Conservation (phyloP, 2,113 vertebrate species). For the Hippocampus comes region DNA sequence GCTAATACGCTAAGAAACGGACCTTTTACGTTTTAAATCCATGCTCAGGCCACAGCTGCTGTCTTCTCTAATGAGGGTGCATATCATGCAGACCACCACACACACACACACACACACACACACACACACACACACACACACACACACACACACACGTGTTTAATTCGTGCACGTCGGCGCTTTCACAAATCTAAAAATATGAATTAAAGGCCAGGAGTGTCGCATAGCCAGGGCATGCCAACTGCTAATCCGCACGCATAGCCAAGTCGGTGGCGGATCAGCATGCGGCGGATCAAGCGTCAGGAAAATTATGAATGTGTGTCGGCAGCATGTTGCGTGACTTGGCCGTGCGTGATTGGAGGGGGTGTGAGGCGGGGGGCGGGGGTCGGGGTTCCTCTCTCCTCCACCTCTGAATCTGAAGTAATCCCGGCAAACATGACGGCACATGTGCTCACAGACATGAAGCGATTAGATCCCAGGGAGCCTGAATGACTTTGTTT, state of each 20-base stretch:
- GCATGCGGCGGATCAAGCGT: constrained; percentile 52
- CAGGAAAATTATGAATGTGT: constrained; percentile 61
- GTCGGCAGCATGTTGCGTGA: constrained; percentile 37
- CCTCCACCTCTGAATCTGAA: constrained; percentile 27
- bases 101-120: background rate
- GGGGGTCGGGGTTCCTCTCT: constrained; percentile 18
- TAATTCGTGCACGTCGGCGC: constrained; percentile 25
- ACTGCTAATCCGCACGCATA: constrained; percentile 47
- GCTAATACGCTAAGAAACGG: constrained; percentile 29
- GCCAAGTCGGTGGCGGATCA: constrained; percentile 35
- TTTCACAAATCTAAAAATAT: constrained; percentile 54
- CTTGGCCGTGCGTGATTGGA: constrained; percentile 28
- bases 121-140: background rate
- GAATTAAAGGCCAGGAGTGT: constrained; percentile 33
- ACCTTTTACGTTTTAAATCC: constrained; percentile 45
- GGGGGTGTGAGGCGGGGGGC: too few species aligned
- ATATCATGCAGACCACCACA: constrained; percentile 17
- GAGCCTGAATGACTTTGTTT: constrained; percentile 59
- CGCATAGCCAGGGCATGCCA: constrained; percentile 9
- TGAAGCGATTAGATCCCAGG: constrained; percentile 40
- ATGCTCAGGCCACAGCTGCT: constrained; percentile 48
- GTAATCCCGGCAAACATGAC: constrained; percentile 51
- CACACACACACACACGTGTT: background rate
- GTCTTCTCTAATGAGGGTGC: constrained; percentile 33
- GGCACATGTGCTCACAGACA: constrained; percentile 51